A percentile compares a stretch with the other conserved stretches of the same genome.
These are phyloP conservation scores for Seriola dumerili DNA, from an alignment of 2,113 vertebrate species.

Conservation along the genomic window DNA sequence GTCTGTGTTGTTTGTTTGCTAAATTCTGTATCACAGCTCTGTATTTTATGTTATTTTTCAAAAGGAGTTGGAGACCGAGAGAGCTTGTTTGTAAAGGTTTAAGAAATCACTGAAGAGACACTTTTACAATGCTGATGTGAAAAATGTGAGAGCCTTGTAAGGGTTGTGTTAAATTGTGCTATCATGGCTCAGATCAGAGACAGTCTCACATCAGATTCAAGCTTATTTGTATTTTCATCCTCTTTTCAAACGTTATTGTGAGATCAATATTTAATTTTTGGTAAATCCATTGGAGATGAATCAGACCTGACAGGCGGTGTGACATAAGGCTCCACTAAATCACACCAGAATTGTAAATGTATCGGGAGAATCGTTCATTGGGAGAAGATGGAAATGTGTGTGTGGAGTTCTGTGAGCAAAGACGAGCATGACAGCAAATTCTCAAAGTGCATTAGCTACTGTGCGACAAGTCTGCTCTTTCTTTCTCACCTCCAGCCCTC, in stretches of 20 bases:
- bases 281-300: conserved; percentile 63
- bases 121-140: conserved; percentile 37
- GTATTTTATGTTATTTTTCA: conserved; percentile 7
- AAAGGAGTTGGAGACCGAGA: background rate
- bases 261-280: conserved; percentile 80
- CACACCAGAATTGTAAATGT: conserved; percentile 50
- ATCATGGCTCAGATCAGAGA: conserved; percentile 27
- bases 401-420: conserved; percentile 4
- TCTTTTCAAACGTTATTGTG: conserved; percentile 51
- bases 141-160: conserved; percentile 20
- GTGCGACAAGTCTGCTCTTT: conserved; percentile 4
- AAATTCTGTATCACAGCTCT: background rate
- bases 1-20: background rate
- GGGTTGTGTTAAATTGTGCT: conserved; percentile 14
- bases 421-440: conserved; percentile 17
- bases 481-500: conserved; percentile 3
- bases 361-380: conserved; percentile 33
- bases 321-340: conserved; percentile 56
- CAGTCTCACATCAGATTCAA: conserved; percentile 33
- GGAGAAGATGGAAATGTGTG: conserved; percentile 36
- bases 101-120: conserved; percentile 22
- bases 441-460: conserved; percentile 16
- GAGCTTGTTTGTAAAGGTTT: conserved; percentile 28
- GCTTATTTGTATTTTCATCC: conserved; percentile 42
- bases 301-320: conserved; percentile 60